Evolutionary conservation across 2,888 invertebrate genomes (phyloP), one percentile per base, ranked within the genome.

Genomic region (Idaea straminata): DNA sequence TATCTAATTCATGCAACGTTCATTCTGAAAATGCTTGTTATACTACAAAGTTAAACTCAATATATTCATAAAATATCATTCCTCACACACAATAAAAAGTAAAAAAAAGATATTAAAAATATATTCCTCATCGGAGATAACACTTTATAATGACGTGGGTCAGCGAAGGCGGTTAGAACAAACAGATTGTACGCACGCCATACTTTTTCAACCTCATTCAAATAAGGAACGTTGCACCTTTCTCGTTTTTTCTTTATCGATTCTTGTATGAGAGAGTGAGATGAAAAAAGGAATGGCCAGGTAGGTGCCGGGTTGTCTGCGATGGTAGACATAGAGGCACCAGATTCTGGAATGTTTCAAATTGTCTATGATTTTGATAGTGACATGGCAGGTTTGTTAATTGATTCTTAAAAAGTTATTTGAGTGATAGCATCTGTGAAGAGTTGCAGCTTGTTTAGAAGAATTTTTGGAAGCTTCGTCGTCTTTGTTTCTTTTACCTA

Each of bases 121-220:
- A 87, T 90, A 90, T 88, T 86, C 86, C 85, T 88, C 88, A 88
- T 88, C 86, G 86, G 82, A 87, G 88, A 89, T 91, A 91, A 91
- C 91, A 89, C 89, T 88, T 83, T 83, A 90, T 92, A 91, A 91
- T 91, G 92, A 91, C 87, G 84, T 86, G 90, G 91, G 91, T 89
- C 89, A 86, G 85, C 77, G 82, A 83, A 79, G 85, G 91, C 92
- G 92, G 92, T 85, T 91, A 91, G 92, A 92, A 92, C 92, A 92
- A 92, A 92, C 90, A 92, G 61, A 61, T 61, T 58, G 68, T 66
- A 72, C 70, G 74, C 74, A 73, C 75, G 78, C 81, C 81, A 77
- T 78, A 71, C 79, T 80, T 81, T 80, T 80, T 80, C 74, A 74
- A 77, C 76, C 76, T 76, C 80, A 76, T 79, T 79, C 75, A 79